These are phyloP conservation scores for Meta bourneti DNA, from an alignment of 2,888 invertebrate genomes.

Conservation along the genomic window DNA sequence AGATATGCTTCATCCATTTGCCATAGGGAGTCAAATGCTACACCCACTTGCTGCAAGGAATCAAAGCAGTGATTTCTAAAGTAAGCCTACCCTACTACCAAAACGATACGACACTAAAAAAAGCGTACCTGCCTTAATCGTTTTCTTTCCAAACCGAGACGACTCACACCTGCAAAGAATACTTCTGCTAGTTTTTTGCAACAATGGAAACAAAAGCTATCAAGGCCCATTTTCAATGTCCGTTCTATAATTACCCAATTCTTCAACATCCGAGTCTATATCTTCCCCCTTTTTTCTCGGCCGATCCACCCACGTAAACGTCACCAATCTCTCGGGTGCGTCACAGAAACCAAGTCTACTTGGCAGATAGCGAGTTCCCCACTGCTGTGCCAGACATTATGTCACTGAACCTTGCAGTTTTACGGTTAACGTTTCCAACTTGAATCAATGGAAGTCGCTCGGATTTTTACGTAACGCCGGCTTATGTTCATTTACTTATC, in stretches of 20 bases:
- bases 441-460: conserved; percentile 16
- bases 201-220: no score
- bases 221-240: background rate
- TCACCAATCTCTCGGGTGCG: no score
- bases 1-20: no score
- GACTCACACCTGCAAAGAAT: no score
- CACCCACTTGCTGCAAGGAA: no score
- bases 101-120: no score
- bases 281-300: conserved; percentile 1
- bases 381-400: conserved; percentile 28
- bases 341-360: conserved; percentile 1
- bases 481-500: conserved; percentile 22
- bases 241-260: conserved; percentile 14
- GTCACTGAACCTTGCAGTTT: conserved; percentile 46
- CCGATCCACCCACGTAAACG: conserved; percentile 28
- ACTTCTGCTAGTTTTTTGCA: no score
- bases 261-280: background rate
- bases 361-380: background rate
- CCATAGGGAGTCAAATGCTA: no score
- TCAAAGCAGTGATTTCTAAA: no score
- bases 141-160: no score
- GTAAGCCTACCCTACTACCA: no score
- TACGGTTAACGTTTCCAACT: conserved; percentile 17
- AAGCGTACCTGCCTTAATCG: no score
- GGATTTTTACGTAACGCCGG: conserved; percentile 25